phyloP scores from a whole-genome alignment of 1,140 invertebrate genomes.

The Drosophila melanica region DNA sequence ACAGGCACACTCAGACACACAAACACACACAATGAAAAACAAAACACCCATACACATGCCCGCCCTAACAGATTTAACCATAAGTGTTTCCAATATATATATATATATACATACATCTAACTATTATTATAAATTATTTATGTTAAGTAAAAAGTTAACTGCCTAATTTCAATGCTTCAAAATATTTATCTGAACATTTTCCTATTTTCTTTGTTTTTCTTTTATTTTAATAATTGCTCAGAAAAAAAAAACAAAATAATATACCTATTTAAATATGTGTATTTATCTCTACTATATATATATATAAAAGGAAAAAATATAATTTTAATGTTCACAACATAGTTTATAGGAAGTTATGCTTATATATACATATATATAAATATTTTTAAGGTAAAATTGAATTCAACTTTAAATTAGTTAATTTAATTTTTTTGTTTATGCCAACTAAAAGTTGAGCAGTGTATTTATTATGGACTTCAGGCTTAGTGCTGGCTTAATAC shows the following conservation, averaged over 20 bases:
- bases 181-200: conserved; percentile 57
- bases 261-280: conserved; percentile 55
- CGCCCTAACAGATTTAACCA: conserved; percentile 67
- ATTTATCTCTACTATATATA: conserved; percentile 44
- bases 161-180: conserved; percentile 55
- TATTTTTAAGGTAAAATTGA: conserved; percentile 43
- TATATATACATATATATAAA: not conserved
- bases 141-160: conserved; percentile 72
- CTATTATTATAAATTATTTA: conserved; percentile 72
- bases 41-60: conserved; percentile 30
- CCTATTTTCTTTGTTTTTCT: conserved; percentile 25
- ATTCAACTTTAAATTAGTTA: conserved; percentile 46
- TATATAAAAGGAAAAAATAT: conserved; percentile 46
- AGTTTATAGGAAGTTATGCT: conserved; percentile 17
- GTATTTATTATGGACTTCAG: conserved; percentile 41
- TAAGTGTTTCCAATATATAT: conserved; percentile 69
- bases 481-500: conserved; percentile 4
- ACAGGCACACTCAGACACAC: not conserved
- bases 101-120: conserved; percentile 38
- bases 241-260: conserved; percentile 6
- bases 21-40: not conserved
- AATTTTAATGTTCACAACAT: conserved; percentile 53
- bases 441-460: conserved; percentile 38
- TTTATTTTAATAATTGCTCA: conserved; percentile 34
- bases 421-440: conserved; percentile 23